Evolutionary conservation across 2,797 vertebrate genomes (phyloP), one percentile per base, ranked within the genome.

Genomic region (Coracias cyanogaster): DNA sequence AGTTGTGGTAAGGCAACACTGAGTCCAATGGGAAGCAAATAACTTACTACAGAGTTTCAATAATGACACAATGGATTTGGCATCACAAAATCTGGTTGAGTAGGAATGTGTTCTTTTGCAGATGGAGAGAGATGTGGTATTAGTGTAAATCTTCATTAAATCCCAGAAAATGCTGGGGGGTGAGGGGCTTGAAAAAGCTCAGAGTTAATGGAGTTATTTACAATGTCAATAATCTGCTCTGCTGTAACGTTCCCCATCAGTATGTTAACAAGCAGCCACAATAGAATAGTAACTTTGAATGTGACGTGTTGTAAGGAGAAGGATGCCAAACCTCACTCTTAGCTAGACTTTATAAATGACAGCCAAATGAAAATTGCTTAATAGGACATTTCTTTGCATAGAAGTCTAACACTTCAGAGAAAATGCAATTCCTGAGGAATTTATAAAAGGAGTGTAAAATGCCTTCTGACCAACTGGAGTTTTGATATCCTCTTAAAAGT

Each of bases 381-480:
- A 74, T 61, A 48, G 83, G 57, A 25, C 41, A 43, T 37, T 71
- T 83, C 18, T 69, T 64, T 74, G 73, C 88, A 78, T 4, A 49
- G 33, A 86, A 78, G 45, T 62, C 54, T 81, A 90, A 78, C 37
- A 49, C 20, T 78, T 74, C 39, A 43, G 25, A 90, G 57, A 83
- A 94, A 92, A 89, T 1, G 1, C 14, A 90, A 60, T 73, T 85
- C 71, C 48, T 71, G 62, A 85, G 35, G 43, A 87, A 82, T 61
- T 90, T 81, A 78, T 35, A 71, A 84, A 88, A 81, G 15, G 4
- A 86, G 41, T 19, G 9, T 43, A 93, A 95, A 94, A 90, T 65
- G 49, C 43, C 46, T 92, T 93, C 82, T 92, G 78, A 89, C 64
- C 91, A 82, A 49, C 15, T 31, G 28, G 9, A 35, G 9, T 76